Evolutionary conservation across 2,888 invertebrate species (phyloP).

Genomic region (Cryptocephalus primarius): DNA sequence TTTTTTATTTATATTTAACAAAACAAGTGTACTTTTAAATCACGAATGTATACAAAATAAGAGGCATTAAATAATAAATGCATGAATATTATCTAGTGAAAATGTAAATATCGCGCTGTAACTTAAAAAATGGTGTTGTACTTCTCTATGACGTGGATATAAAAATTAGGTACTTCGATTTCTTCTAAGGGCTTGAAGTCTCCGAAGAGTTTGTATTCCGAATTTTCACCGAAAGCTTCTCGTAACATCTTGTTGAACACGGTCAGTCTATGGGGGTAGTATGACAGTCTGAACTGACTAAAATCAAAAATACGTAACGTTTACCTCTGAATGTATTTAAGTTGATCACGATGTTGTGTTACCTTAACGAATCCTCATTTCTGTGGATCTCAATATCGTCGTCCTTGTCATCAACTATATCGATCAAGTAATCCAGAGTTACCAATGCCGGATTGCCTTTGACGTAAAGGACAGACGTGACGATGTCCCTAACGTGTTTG

Average conservation of each 20-base stretch:
- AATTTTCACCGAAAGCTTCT: conserved; percentile 54
- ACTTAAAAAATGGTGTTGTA: conserved; percentile 9
- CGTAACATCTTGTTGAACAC: conserved; percentile 60
- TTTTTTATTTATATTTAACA: no score
- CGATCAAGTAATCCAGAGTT: conserved; percentile 72
- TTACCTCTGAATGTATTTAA: not conserved
- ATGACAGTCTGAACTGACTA: conserved; percentile 77
- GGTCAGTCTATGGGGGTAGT: conserved; percentile 72
- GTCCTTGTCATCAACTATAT: conserved; percentile 32
- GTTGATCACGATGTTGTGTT: not conserved
- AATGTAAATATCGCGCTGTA: not conserved
- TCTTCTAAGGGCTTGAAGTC: conserved; percentile 66
- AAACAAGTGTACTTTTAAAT: no score
- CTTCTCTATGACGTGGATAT: conserved; percentile 75
- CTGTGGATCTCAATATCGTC: conserved; percentile 12
- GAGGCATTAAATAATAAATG: no score
- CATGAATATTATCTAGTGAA: not conserved
- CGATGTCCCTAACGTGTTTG: conserved; percentile 69
- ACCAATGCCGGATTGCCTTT: conserved; percentile 66
- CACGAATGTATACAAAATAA: no score
- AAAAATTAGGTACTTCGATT: conserved; percentile 63
- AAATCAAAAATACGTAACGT: conserved; percentile 16
- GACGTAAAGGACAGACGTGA: conserved; percentile 73
- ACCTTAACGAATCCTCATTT: conserved; percentile 23
- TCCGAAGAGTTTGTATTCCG: conserved; percentile 62